Percentiles rank a stretch among this genome's conserved stretches.
phyloP scores from a whole-genome alignment of 92 coral and sea anemone genomes.

The Metridium senile region DNA sequence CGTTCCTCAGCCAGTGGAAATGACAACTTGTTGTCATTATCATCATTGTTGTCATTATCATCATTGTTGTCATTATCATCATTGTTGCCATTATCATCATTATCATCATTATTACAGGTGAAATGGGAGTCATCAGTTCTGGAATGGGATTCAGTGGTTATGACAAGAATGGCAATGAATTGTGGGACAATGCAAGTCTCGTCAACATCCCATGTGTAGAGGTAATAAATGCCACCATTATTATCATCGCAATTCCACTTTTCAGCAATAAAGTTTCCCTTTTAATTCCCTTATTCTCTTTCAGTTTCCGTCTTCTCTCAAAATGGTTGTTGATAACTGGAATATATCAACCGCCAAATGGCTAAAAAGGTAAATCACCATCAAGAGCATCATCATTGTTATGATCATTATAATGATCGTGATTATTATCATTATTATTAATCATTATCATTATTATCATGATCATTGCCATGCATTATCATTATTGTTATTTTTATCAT shows the following conservation, averaged over 20 bases:
- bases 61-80: neutral
- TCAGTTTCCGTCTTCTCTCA: conserved; percentile 65
- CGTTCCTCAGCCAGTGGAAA: too few species aligned
- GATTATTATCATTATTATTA: neutral
- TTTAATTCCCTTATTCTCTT: too few species aligned
- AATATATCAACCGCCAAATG: conserved; percentile 61
- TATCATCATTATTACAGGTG: conserved; percentile 55
- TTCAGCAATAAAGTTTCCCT: too few species aligned
- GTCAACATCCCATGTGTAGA: conserved; percentile 62
- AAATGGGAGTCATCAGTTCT: conserved; percentile 65
- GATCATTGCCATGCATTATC: too few species aligned
- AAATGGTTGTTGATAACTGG: conserved; percentile 59
- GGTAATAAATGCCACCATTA: conserved; percentile 40
- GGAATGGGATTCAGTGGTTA: conserved; percentile 93
- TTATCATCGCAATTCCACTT: neutral
- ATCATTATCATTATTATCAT: neutral
- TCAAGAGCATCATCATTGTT: neutral
- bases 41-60: neutral
- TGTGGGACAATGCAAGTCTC: conserved; percentile 65
- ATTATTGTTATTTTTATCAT: neutral
- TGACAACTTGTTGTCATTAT: neutral
- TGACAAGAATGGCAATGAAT: conserved; percentile 66
- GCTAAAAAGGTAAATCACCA: conserved; percentile 55
- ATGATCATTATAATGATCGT: neutral
- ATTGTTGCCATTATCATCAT: neutral